Base-by-base conservation (phyloP, 2,113 vertebrate genomes). In the Octodon degus region DNA sequence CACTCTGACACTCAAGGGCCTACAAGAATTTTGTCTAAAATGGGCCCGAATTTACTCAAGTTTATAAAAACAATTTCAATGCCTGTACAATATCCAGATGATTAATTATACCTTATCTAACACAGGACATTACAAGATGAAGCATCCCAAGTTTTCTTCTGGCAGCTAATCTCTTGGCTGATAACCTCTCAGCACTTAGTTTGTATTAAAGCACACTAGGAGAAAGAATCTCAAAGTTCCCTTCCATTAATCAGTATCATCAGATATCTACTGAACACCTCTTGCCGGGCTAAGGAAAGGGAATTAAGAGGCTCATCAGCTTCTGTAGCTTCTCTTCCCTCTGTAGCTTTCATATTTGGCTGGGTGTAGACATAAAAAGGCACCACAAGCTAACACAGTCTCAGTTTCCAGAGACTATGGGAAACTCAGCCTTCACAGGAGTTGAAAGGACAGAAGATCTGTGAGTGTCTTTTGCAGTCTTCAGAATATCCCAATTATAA, bases 1-100 rank as follows among this genome's bases (percentile, higher is more conserved):
- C 8, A 93, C 19, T 68, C 14, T 50, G 43, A 65, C 43, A 83
- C 85, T 85, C 17, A 60, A 43, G 70, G 10, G 34, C n/a, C 86
- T 81, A 12, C 4, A 81, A 55, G 16, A 32, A 10, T 11, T 93
- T 80, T 79, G 81, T n/a, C 37, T 74, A 80, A 89, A 62, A 76
- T 81, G 22, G n/a, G 65, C 14, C 72, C 70, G 50, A 92, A 79
- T n/a, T 68, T 95, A 89, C 43, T 84, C 24, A 96, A 82, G 22
- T 79, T 96, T 81, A 92, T 85, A 62, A 91, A 89, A 80, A 34
- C 77, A 68, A 67, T 86, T 92, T 96, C 92, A 85, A 91, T 24
- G 47, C 16, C n/a, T 87, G 16, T 79, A 79, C 34, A 74, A 63
- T 27, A 93, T 43, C 55, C 55, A 74, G 50, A 89, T 55, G 65